These are phyloP conservation scores for Cottus gobio DNA, from an alignment of 2,113 vertebrate genomes.

Conservation along the genomic window DNA sequence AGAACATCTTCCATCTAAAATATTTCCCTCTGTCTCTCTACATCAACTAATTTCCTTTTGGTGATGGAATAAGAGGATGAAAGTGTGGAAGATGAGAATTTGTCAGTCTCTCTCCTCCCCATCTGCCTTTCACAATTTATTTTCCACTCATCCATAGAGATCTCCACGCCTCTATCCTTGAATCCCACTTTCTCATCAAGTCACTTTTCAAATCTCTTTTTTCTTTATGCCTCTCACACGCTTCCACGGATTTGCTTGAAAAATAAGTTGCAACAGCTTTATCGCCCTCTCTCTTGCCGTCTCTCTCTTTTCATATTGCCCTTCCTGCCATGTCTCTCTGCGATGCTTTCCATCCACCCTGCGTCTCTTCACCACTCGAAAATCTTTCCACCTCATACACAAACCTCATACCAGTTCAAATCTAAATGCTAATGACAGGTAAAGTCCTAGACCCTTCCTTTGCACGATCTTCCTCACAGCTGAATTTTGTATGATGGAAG, in stretches of 20 bases:
- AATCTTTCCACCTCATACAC: conserved; percentile 55
- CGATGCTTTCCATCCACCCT: conserved; percentile 1
- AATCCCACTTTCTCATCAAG: conserved; percentile 29
- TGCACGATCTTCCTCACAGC: conserved; percentile 44
- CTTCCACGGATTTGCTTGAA: conserved; percentile 26
- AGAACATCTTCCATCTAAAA: not conserved
- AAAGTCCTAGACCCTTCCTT: conserved; percentile 71
- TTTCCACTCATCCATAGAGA: conserved; percentile 24
- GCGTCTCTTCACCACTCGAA: conserved; percentile 32
- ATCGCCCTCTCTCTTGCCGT: conserved; percentile 4
- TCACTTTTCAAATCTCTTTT: conserved; percentile 37
- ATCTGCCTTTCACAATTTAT: conserved; percentile 16
- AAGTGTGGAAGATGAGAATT: conserved; percentile 6
- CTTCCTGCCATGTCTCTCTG: not conserved
- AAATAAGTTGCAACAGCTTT: conserved; percentile 26
- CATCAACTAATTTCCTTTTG: conserved; percentile 22
- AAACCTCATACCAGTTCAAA: conserved; percentile 68
- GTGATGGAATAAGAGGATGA: conserved; percentile 37
- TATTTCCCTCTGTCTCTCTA: not conserved
- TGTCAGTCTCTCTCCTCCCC: conserved; percentile 5
- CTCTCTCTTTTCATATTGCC: conserved; percentile 25
- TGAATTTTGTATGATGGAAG: conserved; percentile 73
- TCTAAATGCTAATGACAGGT: conserved; percentile 81
- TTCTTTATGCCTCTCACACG: conserved; percentile 13
- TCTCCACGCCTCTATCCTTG: conserved; percentile 6